Percentiles rank a stretch among this genome's conserved stretches.
Evolutionary conservation across 2,888 invertebrate species (phyloP).

Genomic region (Pachycephus smyrnensis): DNA sequence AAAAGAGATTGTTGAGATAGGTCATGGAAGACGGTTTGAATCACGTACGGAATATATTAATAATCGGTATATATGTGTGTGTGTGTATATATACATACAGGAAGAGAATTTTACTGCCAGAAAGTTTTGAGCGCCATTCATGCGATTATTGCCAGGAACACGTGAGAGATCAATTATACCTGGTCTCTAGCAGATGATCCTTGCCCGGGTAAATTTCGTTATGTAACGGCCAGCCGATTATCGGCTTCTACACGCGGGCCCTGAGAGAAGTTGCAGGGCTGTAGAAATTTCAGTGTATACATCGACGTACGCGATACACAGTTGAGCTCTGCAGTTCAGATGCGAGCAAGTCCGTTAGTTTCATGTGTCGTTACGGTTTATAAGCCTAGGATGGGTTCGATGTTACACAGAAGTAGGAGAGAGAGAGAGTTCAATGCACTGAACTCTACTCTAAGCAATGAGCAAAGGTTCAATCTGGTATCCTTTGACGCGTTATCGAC

Average conservation of each 20-base stretch:
- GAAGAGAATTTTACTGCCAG: background rate
- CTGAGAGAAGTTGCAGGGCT: background rate
- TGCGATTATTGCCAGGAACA: background rate
- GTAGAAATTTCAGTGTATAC: background rate
- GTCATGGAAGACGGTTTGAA: background rate
- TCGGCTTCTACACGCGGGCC: background rate
- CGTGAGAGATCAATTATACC: background rate
- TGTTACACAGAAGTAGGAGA: slow-evolving; percentile 37
- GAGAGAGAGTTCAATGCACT: slow-evolving; percentile 14
- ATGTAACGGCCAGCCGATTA: background rate
- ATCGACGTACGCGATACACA: background rate
- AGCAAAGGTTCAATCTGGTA: background rate
- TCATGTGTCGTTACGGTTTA: slow-evolving; percentile 62
- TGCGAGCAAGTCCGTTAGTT: slow-evolving; percentile 53
- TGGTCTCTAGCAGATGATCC: background rate
- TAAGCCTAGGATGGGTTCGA: slow-evolving; percentile 58
- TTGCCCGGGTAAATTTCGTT: background rate
- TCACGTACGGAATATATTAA: background rate
- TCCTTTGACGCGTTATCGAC: background rate
- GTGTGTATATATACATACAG: too few relatives aligned
- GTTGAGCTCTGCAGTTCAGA: slow-evolving; percentile 13
- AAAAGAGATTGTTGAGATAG: background rate
- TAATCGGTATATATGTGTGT: background rate
- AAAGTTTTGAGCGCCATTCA: background rate
- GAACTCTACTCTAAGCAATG: background rate